These are phyloP conservation scores for Mactromeris polynyma DNA, from an alignment of 2,888 invertebrate genomes.

Conservation along the genomic window DNA sequence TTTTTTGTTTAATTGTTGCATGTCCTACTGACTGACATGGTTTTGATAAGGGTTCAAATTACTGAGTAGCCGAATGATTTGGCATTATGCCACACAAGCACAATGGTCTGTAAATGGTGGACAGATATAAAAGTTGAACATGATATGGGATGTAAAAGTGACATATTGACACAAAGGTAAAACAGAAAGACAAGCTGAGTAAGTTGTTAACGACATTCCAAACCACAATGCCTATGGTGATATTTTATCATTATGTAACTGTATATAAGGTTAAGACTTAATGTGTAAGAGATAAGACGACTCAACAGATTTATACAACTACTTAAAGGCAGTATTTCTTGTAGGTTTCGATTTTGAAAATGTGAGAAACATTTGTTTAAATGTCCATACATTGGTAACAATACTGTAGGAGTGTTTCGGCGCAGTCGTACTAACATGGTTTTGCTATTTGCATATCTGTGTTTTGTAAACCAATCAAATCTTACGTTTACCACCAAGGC, in stretches of 20 bases:
- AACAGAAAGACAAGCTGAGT: background rate
- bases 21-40: too few relatives aligned
- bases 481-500: too few relatives aligned
- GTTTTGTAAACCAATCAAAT: too few relatives aligned
- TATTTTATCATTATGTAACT: background rate
- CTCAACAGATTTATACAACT: background rate
- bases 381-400: too few relatives aligned
- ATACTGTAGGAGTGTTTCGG: too few relatives aligned
- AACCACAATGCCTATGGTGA: background rate
- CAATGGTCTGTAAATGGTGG: background rate
- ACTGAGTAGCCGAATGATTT: background rate
- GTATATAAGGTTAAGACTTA: background rate
- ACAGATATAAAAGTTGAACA: background rate
- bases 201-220: constrained; percentile 5
- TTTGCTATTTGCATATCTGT: too few relatives aligned
- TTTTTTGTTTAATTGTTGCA: too few relatives aligned
- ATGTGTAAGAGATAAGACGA: background rate
- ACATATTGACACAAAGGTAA: background rate
- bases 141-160: background rate
- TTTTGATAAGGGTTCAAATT: too few relatives aligned
- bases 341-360: too few relatives aligned
- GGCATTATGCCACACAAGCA: background rate
- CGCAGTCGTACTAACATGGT: too few relatives aligned
- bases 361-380: too few relatives aligned
- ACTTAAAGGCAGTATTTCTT: background rate